Percentiles rank a stretch among this genome's conserved stretches.
Evolutionary conservation across 92 coral and sea anemone species (phyloP).

Genomic region (Heliopora coerulea): DNA sequence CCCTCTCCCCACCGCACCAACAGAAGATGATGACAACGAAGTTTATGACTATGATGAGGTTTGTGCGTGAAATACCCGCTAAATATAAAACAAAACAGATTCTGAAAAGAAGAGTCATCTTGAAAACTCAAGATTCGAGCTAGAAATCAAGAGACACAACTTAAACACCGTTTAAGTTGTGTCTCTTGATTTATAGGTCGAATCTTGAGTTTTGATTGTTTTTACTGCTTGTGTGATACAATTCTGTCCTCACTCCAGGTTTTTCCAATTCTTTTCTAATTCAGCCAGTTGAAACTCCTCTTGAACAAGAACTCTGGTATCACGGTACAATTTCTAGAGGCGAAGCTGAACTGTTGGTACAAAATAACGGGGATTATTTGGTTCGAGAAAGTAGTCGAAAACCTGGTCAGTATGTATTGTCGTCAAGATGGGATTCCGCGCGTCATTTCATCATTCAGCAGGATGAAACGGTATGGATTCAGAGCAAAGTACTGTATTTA

Average conservation of each 20-base stretch:
- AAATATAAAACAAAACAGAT: too few species aligned
- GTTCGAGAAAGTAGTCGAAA: conserved; percentile 91
- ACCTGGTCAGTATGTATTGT: conserved; percentile 87
- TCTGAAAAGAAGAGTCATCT: too few species aligned
- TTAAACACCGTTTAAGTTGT: too few species aligned
- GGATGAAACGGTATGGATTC: conserved; percentile 70
- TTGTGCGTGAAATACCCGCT: not conserved
- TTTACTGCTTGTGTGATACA: too few species aligned
- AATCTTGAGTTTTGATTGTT: too few species aligned
- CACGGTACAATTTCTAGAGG: conserved; percentile 85
- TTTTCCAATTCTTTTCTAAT: too few species aligned
- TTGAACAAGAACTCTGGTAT: conserved; percentile 90
- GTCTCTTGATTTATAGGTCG: too few species aligned
- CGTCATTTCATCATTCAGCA: conserved; percentile 86
- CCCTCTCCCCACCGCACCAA: conserved; percentile 12
- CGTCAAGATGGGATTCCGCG: conserved; percentile 52
- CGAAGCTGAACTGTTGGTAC: conserved; percentile 59
- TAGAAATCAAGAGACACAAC: too few species aligned
- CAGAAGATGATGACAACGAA: not conserved
- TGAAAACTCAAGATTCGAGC: too few species aligned
- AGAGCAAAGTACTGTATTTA: too few species aligned
- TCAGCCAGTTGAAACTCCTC: conserved; percentile 64
- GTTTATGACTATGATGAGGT: conserved; percentile 27
- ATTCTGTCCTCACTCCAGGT: too few species aligned
- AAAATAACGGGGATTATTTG: conserved; percentile 77